A percentile compares a stretch with the other conserved stretches of the same genome.
These are phyloP conservation scores for Lasioglossum oenotherae DNA, from an alignment of 2,888 invertebrate genomes.

Conservation along the genomic window DNA sequence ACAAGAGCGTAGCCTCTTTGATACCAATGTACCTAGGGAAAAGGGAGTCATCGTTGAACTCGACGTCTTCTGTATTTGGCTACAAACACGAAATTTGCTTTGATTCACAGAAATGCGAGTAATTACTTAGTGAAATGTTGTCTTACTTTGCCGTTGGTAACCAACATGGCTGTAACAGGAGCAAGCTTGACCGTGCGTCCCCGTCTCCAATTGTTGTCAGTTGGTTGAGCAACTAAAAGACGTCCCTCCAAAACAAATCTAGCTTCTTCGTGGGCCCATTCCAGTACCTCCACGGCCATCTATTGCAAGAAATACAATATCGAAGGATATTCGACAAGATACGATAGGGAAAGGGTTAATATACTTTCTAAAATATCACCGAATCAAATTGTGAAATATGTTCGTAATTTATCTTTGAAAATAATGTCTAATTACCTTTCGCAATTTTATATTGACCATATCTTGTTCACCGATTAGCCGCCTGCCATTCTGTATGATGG, in stretches of 20 bases:
- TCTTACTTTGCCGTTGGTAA: constrained; percentile 95
- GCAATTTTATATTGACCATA: constrained; percentile 94
- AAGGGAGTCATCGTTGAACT: constrained; percentile 87
- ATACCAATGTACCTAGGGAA: constrained; percentile 92
- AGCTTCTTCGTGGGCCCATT: constrained; percentile 97
- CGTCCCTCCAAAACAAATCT: constrained; percentile 96
- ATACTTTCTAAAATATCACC: not conserved
- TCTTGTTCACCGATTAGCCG: constrained; percentile 93
- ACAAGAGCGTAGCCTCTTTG: constrained; percentile 93
- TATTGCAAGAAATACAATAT: constrained; percentile 71
- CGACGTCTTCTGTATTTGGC: constrained; percentile 90
- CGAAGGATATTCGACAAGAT: not conserved
- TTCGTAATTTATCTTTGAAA: not conserved
- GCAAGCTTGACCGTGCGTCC: constrained; percentile 95
- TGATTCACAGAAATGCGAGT: not conserved
- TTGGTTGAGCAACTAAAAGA: constrained; percentile 94
- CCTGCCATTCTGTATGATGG: constrained; percentile 89
- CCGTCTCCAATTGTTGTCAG: constrained; percentile 96
- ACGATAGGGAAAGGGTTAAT: too few species aligned
- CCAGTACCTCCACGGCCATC: constrained; percentile 96
- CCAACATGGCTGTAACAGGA: constrained; percentile 94
- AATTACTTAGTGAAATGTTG: not conserved
- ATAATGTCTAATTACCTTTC: constrained; percentile 86
- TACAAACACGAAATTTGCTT: constrained; percentile 53
- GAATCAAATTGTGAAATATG: not conserved